Conservation (phyloP, 35 echinoderm and acorn worm genomes). For the Hemicentrotus pulcherrimus region DNA sequence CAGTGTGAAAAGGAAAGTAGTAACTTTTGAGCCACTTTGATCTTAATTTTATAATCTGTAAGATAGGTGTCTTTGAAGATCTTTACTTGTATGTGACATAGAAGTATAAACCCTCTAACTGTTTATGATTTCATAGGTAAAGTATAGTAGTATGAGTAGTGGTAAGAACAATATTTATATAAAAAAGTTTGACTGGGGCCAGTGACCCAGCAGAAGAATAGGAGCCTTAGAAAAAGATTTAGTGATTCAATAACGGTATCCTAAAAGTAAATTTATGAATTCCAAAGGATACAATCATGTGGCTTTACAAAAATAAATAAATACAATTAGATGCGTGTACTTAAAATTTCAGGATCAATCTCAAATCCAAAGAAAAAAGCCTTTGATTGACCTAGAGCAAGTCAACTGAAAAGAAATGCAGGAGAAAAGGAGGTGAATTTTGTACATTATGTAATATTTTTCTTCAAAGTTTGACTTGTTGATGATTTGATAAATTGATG, state of each 20-base stretch:
- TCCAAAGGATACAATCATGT: background rate
- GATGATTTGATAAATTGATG: background rate
- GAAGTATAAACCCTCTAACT: background rate
- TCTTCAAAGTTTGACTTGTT: constrained; percentile 3
- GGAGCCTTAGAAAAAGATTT: background rate
- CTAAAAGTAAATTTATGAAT: background rate
- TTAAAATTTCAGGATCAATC: background rate
- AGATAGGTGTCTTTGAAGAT: background rate
- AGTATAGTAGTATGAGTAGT: background rate
- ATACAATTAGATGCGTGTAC: background rate
- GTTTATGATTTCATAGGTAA: background rate
- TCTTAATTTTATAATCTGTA: background rate
- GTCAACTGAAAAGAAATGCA: background rate
- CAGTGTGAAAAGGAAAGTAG: background rate
- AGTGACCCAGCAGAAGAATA: background rate
- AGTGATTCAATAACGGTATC: too few species aligned
- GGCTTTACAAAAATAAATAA: background rate
- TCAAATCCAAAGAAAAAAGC: constrained; percentile 11
- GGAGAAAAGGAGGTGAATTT: background rate
- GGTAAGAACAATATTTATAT: background rate
- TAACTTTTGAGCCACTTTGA: background rate
- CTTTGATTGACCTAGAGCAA: background rate
- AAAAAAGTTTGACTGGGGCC: background rate
- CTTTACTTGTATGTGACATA: background rate
- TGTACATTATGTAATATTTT: constrained; percentile 14